Base-by-base conservation (phyloP, 2,797 vertebrate species). In the Nasua narica region DNA sequence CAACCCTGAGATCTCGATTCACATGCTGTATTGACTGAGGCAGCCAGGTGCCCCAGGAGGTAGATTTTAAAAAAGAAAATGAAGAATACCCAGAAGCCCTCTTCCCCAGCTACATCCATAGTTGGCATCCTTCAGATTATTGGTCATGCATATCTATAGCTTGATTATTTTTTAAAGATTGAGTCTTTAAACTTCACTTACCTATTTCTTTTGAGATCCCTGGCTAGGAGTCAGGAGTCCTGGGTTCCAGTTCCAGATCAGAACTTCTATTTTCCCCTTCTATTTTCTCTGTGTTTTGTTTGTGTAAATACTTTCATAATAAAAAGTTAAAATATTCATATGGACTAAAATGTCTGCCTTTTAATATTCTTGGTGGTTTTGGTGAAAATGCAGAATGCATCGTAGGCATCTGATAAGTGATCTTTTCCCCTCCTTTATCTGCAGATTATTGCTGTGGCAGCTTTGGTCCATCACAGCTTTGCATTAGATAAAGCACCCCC, bases 401-500 rank as follows among this genome's bases (percentile, higher is more conserved):
- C 58, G 58, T 50, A 85, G 67, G 9, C 25, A 1, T 89, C n/a
- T 87, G 72, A 10, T 84, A 35, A 29, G n/a, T 86, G 52, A 54
- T 97, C 21, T 83, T 82, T 56, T 46, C 8, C 13, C 27, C 27
- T 92, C 40, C 27, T 98, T 58, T 16, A 90, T 97, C 98, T 97
- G 13, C 97, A 99, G 99, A 98, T 99, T 72, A 99, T 99, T 97
- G 99, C 99, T 72, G 50, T 99, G 93, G 99, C 99, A 97, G 99
- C 99, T 19, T 99, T 99, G 40, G 96, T 99, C 83, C 99, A 99
- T 98, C 98, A 99, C 94, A 95, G 94, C 37, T 99, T 99, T 98
- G 99, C 98, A 43, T 98, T 99, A 98, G 99, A 99, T 97, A 99
- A 99, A 99, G 99, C 99, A 84, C 98, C 99, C 29, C 99, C 99